Base-by-base conservation (phyloP, 2,113 vertebrate genomes). In the Arothron firmamentum region DNA sequence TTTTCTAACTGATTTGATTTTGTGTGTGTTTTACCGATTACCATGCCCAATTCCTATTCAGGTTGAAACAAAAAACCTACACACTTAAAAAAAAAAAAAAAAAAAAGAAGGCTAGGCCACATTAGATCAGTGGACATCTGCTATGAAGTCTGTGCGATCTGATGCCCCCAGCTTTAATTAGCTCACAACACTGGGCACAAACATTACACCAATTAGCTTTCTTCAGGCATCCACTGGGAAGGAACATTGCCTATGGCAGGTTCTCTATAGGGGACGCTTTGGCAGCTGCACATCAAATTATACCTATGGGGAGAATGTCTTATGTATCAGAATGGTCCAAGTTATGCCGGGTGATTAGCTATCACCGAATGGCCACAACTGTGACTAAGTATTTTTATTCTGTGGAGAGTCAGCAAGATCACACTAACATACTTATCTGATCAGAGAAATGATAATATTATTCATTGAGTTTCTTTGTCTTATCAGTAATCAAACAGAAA, bases 281-380 rank as follows among this genome's bases (percentile, higher is more conserved):
- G 79, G 75, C 80, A 83, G 80, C 69, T 81, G 82, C 74, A 82
- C 75, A 69, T 81, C 67, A 84, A 86, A 88, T 88, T 82, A 88
- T 72, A 82, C 75, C 80, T 85, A 86, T 77, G 68, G 79, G 85
- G 81, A 80, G 67, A 74, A 77, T 71, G 57, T 80, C 62, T 62
- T 77, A 70, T 46, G 77, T 83, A 70, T 81, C 59, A 61, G 57
- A 81, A 67, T 65, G 68, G 53, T 50, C 65, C 64, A 63, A 69
- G 78, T 83, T 75, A 77, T 61, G 72, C 72, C 63, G 70, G 64
- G 70, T 72, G 71, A 77, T 85, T 80, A 81, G 62, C 49, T 77
- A 45, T 16, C 41, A 47, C 18, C 63, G 57, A 67, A 59, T 67
- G 65, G 59, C 62, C 57, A 17, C 2, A 11, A 67, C 59, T 70